Evolutionary conservation across 2,797 vertebrate species (phyloP).

Genomic region (Manis crassicaudata): DNA sequence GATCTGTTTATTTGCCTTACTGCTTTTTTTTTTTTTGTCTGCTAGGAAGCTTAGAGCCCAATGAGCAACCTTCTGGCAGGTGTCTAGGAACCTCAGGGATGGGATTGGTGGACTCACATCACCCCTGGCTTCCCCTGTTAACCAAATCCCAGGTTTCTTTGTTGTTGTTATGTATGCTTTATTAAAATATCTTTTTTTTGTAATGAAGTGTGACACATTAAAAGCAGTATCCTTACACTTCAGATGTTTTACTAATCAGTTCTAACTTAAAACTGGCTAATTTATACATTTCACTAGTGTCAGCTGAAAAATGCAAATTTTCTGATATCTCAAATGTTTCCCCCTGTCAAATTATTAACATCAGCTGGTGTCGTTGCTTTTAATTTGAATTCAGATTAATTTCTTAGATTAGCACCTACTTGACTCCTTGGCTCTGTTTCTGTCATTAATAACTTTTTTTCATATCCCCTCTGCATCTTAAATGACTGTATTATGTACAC

Average conservation of each 20-base stretch:
- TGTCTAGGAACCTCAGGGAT: not conserved
- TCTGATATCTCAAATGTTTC: constrained; percentile 42
- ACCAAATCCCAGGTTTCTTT: not conserved
- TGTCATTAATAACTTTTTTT: constrained; percentile 61
- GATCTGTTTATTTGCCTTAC: not conserved
- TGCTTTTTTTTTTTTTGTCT: not conserved
- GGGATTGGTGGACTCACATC: not conserved
- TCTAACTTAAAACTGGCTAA: constrained; percentile 12
- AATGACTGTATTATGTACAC: constrained; percentile 3
- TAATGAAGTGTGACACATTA: not conserved
- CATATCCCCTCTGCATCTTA: not conserved
- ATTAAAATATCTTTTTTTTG: not conserved
- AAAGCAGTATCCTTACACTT: not conserved
- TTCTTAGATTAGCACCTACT: constrained; percentile 44
- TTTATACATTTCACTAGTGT: constrained; percentile 48
- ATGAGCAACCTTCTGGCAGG: not conserved
- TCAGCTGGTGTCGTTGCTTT: not conserved
- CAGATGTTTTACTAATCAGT: constrained; percentile 57
- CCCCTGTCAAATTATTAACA: not conserved
- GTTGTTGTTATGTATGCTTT: not conserved
- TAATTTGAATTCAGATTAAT: constrained; percentile 62
- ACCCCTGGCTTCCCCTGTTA: not conserved
- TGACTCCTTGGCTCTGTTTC: constrained; percentile 27
- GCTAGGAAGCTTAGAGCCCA: not conserved
- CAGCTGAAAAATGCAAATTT: constrained; percentile 28